These are phyloP conservation scores for Sylvilagus floridanus DNA, from an alignment of 2,797 vertebrate genomes.

Conservation along the genomic window DNA sequence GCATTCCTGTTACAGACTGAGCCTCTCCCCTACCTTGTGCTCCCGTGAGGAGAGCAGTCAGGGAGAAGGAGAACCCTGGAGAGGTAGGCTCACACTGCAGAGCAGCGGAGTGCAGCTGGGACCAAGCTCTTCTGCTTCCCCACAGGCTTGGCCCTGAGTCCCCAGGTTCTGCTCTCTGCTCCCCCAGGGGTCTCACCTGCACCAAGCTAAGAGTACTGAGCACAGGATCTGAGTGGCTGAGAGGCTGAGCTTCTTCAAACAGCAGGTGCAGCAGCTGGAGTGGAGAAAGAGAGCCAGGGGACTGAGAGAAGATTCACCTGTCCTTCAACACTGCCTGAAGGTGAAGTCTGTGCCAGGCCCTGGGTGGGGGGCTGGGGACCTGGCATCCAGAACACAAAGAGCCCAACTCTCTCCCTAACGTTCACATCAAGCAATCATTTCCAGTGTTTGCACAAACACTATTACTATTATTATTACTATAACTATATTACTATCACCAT, in stretches of 20 bases:
- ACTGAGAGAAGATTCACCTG: neutral
- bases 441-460: neutral
- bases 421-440: neutral
- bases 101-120: neutral
- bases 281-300: neutral
- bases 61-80: neutral
- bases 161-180: neutral
- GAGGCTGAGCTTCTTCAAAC: conserved; percentile 85
- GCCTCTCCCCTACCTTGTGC: neutral
- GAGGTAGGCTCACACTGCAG: neutral
- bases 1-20: neutral
- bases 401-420: neutral
- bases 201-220: conserved; percentile 90
- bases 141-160: neutral
- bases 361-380: neutral
- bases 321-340: neutral
- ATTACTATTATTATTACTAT: no score
- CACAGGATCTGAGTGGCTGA: conserved; percentile 29
- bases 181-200: conserved; percentile 87
- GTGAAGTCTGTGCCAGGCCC: neutral
- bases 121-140: neutral
- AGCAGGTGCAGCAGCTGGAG: conserved; percentile 87
- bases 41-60: neutral
- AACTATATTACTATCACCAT: no score
- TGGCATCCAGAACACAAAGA: neutral